These are phyloP conservation scores for Sitophilus oryzae DNA, from an alignment of 1,140 invertebrate species.

Conservation along the genomic window DNA sequence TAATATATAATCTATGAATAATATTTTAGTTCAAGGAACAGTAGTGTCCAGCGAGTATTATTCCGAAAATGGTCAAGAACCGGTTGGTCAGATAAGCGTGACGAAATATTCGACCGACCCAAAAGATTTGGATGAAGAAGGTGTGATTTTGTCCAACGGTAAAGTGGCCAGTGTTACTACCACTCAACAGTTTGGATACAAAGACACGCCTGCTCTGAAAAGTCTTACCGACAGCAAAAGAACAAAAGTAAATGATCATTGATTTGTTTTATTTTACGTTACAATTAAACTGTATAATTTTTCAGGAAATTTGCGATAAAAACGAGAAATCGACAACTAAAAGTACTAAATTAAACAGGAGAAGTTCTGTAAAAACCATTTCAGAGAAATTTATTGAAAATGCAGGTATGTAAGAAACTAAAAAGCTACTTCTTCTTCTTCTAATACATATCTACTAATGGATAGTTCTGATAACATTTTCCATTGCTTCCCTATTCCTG, in stretches of 20 bases:
- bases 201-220: conserved; percentile 35
- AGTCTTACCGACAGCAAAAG: conserved; percentile 35
- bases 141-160: conserved; percentile 23
- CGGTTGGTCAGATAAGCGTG: conserved; percentile 57
- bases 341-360: conserved; percentile 50
- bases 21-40: conserved; percentile 57
- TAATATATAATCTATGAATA: too few relatives aligned
- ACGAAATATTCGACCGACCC: conserved; percentile 61
- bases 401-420: conserved; percentile 49
- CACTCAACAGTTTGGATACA: conserved; percentile 47
- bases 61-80: conserved; percentile 59
- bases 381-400: conserved; percentile 68
- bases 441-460: too few relatives aligned
- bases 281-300: background rate
- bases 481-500: too few relatives aligned
- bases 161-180: conserved; percentile 39
- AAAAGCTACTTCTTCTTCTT: too few relatives aligned
- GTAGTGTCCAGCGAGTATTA: conserved; percentile 59
- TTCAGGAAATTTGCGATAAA: conserved; percentile 25
- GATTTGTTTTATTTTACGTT: background rate
- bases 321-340: conserved; percentile 33
- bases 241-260: conserved; percentile 12
- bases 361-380: conserved; percentile 63
- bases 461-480: too few relatives aligned
- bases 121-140: conserved; percentile 47